Percentiles rank a stretch among this genome's conserved stretches.
Evolutionary conservation across 2,797 vertebrate genomes (phyloP).

Genomic region (Lindbergichthys nudifrons): DNA sequence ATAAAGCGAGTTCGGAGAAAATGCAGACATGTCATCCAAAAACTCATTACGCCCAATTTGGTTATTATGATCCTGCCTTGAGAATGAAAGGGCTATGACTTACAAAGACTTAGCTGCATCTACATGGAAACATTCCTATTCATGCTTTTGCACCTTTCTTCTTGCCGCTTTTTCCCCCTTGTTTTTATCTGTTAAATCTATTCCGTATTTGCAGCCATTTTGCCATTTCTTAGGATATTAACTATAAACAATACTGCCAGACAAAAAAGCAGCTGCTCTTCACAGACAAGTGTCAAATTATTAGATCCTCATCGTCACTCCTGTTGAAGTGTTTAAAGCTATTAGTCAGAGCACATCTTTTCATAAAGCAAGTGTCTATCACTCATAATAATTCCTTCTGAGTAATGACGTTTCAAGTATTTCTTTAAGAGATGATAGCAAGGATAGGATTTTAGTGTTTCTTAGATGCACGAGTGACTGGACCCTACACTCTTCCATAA

Average conservation of each 20-base stretch:
- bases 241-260: neutral
- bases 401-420: neutral
- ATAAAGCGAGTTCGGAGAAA: constrained; percentile 47
- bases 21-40: constrained; percentile 50
- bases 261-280: constrained; percentile 1
- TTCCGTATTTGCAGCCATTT: neutral
- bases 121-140: constrained; percentile 13
- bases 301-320: neutral
- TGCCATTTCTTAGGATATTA: neutral
- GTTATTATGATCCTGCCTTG: constrained; percentile 39
- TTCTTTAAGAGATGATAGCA: neutral
- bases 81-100: constrained; percentile 42
- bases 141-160: neutral
- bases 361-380: neutral
- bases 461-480: no score
- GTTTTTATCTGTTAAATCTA: neutral
- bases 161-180: neutral
- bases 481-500: no score
- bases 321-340: constrained; percentile 9
- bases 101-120: constrained; percentile 2
- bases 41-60: constrained; percentile 48
- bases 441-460: neutral
- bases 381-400: neutral
- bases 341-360: neutral
- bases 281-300: constrained; percentile 9